Percentiles rank a stretch among this genome's conserved stretches.
These are phyloP conservation scores for Onychorhynchus coronatus DNA, from an alignment of 2,113 vertebrate genomes.

Conservation along the genomic window DNA sequence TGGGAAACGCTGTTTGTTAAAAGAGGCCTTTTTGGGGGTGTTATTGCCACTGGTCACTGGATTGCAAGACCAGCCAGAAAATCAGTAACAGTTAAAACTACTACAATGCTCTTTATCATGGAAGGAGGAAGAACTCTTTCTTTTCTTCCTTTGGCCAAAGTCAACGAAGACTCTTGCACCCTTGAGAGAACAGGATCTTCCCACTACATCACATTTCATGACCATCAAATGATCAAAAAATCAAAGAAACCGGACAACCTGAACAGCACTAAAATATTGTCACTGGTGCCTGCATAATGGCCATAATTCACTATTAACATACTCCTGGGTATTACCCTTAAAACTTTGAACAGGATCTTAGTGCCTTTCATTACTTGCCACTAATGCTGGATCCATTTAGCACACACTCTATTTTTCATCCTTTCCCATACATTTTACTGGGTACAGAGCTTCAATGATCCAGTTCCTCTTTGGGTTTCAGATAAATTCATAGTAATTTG, in stretches of 20 bases:
- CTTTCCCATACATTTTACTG: not conserved
- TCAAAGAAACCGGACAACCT: constrained; percentile 7
- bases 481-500: constrained; percentile 24
- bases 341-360: not conserved
- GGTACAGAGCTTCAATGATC: constrained; percentile 7
- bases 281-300: constrained; percentile 15
- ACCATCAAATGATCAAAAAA: not conserved
- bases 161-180: not conserved
- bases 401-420: not conserved
- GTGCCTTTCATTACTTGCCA: not conserved
- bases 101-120: not conserved
- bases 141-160: not conserved
- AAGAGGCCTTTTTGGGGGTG: not conserved
- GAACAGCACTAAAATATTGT: constrained; percentile 24
- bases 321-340: constrained; percentile 22
- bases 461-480: constrained; percentile 36
- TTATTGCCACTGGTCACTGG: not conserved
- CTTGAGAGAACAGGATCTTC: not conserved
- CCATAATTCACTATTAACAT: constrained; percentile 37
- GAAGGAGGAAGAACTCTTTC: not conserved
- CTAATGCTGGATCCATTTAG: constrained; percentile 20
- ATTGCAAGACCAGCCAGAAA: not conserved
- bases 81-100: not conserved
- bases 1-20: constrained; percentile 5
- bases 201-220: not conserved